Conservation (phyloP, 2,113 vertebrate species). For the Rissa tridactyla region DNA sequence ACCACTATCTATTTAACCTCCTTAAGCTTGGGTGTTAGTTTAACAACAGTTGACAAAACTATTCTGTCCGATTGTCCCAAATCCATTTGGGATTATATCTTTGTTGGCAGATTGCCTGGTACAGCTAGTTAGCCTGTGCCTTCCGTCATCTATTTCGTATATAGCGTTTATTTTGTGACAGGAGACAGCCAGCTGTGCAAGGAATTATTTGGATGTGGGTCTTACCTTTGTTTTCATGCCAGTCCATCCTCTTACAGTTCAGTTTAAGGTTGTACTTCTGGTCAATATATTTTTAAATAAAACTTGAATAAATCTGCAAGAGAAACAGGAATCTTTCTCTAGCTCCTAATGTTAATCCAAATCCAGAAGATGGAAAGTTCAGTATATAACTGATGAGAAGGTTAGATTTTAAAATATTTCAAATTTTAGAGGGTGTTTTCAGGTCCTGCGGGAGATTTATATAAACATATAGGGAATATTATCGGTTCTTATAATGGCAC, state of each 20-base stretch:
- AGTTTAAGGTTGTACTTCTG: neutral
- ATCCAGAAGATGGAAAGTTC: neutral
- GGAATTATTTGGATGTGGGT: neutral
- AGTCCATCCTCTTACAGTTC: neutral
- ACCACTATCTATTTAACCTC: neutral
- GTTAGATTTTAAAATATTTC: neutral
- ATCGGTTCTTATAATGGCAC: neutral
- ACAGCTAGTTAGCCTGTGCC: neutral
- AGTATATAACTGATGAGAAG: neutral
- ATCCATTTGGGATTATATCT: neutral
- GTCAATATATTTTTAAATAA: neutral
- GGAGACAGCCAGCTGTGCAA: neutral
- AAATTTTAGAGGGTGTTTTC: neutral
- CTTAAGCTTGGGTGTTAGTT: neutral
- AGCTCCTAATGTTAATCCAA: neutral
- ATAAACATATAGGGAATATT: neutral
- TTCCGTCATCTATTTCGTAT: rapidly evolving
- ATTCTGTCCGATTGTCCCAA: neutral
- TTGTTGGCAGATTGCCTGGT: neutral
- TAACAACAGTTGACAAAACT: neutral
- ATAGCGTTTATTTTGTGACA: neutral
- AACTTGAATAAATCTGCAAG: neutral
- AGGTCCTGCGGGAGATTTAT: neutral
- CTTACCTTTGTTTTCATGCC: neutral
- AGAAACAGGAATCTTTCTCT: neutral